Evolutionary conservation across 2,113 vertebrate genomes (phyloP).

Genomic region (Taxidea taxus): DNA sequence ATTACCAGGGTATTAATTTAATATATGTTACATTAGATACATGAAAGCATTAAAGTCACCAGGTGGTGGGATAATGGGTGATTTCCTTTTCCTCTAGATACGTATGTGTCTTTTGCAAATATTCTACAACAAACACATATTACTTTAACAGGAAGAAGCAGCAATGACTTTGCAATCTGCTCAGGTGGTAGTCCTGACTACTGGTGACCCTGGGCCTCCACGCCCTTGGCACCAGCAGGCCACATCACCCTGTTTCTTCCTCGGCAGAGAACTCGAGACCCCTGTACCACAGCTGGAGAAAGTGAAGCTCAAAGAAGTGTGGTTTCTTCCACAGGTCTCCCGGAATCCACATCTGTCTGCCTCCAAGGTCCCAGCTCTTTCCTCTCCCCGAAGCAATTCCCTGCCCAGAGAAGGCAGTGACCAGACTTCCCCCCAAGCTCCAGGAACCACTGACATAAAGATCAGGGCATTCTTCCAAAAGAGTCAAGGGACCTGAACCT

Average conservation of each 20-base stretch:
- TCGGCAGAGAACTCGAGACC: neutral
- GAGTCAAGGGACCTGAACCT: neutral
- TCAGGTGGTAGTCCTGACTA: neutral
- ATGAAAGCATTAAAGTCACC: neutral
- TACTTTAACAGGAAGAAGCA: neutral
- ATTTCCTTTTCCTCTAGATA: neutral
- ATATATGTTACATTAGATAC: neutral
- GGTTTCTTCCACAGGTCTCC: neutral
- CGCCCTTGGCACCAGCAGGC: neutral
- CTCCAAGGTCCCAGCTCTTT: neutral
- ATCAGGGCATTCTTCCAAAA: neutral
- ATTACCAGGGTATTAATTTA: neutral
- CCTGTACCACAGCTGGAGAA: neutral
- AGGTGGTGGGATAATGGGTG: neutral
- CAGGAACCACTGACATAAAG: neutral
- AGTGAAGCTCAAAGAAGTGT: neutral
- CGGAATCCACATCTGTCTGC: neutral
- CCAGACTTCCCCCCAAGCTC: neutral
- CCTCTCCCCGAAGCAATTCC: neutral
- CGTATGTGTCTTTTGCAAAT: neutral
- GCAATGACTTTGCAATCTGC: neutral
- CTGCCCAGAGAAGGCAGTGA: neutral
- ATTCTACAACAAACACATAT: neutral
- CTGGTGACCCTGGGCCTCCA: fast-evolving
- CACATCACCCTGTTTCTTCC: neutral